These are phyloP conservation scores for Zaprionus nigranus DNA, from an alignment of 1,140 invertebrate species.

Conservation along the genomic window DNA sequence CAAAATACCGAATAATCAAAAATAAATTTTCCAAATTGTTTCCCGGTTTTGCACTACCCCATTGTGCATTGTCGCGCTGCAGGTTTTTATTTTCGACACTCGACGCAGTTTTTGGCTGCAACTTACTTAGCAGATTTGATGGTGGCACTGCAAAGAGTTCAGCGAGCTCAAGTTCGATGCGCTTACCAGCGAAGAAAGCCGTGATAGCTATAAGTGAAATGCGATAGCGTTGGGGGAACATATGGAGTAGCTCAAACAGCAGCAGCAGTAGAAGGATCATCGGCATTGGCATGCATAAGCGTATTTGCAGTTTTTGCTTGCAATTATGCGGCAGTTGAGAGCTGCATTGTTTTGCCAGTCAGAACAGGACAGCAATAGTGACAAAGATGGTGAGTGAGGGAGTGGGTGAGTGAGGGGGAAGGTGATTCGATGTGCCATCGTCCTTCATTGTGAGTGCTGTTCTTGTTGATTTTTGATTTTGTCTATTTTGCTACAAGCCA, in stretches of 20 bases:
- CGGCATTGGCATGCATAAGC: conserved; percentile 54
- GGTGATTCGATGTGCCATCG: conserved; percentile 18
- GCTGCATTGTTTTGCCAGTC: conserved; percentile 52
- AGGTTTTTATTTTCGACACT: conserved; percentile 6
- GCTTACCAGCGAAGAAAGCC: conserved; percentile 27
- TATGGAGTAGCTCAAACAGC: not conserved
- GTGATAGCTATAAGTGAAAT: conserved; percentile 45
- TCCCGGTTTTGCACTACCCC: not conserved
- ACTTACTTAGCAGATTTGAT: conserved; percentile 29
- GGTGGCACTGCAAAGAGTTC: not conserved
- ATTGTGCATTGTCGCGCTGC: conserved; percentile 3
- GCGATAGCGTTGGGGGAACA: conserved; percentile 13
- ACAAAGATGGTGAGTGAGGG: not conserved
- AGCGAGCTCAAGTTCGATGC: conserved; percentile 23
- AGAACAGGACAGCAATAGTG: not conserved
- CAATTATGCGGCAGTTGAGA: conserved; percentile 69
- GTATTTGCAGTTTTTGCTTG: conserved; percentile 63
- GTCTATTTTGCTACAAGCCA: conserved; percentile 74
- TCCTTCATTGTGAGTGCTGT: conserved; percentile 35
- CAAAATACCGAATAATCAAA: not conserved
- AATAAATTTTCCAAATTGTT: not conserved
- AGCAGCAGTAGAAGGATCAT: not conserved
- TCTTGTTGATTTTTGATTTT: conserved; percentile 78
- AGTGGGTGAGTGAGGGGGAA: not conserved
- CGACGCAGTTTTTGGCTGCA: conserved; percentile 16